Conservation (phyloP, 2,888 invertebrate species). For the Athripsodes cinereus region DNA sequence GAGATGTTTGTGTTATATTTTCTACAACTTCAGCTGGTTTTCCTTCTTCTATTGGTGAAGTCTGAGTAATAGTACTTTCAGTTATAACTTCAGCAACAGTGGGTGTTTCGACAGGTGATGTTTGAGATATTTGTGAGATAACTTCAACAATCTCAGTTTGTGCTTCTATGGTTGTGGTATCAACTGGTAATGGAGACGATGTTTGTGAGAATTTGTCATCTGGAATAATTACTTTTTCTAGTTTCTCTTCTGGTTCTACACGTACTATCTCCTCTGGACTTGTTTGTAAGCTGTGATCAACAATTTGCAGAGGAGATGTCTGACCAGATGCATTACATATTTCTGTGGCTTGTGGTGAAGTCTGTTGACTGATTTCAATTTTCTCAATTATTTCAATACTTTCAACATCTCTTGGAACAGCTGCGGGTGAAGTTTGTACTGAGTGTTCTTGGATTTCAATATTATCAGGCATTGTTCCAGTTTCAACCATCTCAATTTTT, state of each 20-base stretch:
- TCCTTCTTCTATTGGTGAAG: conserved; percentile 2
- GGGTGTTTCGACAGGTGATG: conserved; percentile 20
- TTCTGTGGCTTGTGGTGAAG: conserved; percentile 37
- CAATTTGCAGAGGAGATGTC: conserved; percentile 31
- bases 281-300: conserved; percentile 26
- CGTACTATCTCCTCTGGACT: conserved; percentile 13
- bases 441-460: conserved; percentile 49
- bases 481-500: conserved; percentile 31
- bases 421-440: conserved; percentile 56
- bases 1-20: conserved; percentile 17
- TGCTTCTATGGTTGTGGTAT: conserved; percentile 36
- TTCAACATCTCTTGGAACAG: conserved; percentile 26
- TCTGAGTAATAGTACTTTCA: background rate
- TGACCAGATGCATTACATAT: conserved; percentile 34
- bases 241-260: background rate
- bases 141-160: conserved; percentile 41
- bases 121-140: conserved; percentile 28
- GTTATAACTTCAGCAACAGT: background rate
- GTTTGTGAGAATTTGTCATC: conserved; percentile 51
- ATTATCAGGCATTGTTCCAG: conserved; percentile 30
- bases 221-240: conserved; percentile 37
- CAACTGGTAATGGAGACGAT: conserved; percentile 35
- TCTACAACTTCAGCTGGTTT: conserved; percentile 9
- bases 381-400: conserved; percentile 40
- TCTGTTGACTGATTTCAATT: conserved; percentile 45